Evolutionary conservation across 2,888 invertebrate genomes (phyloP).

Genomic region (Entomobrya proxima): DNA sequence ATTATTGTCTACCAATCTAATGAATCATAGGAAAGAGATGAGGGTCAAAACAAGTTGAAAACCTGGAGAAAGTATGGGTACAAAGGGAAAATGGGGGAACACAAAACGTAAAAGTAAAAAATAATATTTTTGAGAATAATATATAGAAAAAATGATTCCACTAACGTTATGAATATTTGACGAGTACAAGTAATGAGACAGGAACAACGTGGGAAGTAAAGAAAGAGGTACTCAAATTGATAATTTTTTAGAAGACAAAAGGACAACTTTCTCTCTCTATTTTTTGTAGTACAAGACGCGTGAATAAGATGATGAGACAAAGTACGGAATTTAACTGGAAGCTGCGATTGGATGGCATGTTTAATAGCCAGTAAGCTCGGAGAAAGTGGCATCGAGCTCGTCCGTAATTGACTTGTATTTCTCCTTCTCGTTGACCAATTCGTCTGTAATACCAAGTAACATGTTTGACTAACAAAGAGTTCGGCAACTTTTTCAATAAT

Average conservation of each 20-base stretch:
- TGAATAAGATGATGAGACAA: constrained; percentile 59
- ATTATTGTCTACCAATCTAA: constrained; percentile 41
- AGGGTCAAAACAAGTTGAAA: constrained; percentile 9
- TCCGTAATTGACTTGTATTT: constrained; percentile 98
- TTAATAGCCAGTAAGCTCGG: constrained; percentile 98
- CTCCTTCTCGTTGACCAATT: constrained; percentile 89
- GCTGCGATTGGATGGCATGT: constrained; percentile 74
- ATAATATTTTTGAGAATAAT: constrained; percentile 15
- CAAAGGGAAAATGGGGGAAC: constrained; percentile 38
- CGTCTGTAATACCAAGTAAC: constrained; percentile 82
- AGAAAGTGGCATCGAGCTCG: constrained; percentile 97
- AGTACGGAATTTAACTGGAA: constrained; percentile 71
- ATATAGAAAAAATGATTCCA: constrained; percentile 30
- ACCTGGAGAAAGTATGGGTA: constrained; percentile 10
- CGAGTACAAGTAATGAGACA: constrained; percentile 46
- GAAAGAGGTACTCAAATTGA: constrained; percentile 43
- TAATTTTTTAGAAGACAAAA: constrained; percentile 43
- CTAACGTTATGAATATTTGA: constrained; percentile 49
- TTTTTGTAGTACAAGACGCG: constrained; percentile 49
- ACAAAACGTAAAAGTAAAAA: constrained; percentile 45
- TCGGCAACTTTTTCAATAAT: neutral
- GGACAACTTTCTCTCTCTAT: constrained; percentile 18
- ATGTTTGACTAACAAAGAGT: constrained; percentile 38
- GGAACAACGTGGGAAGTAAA: constrained; percentile 39
- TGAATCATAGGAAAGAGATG: neutral